Evolutionary conservation across 2,797 vertebrate genomes (phyloP).

Genomic region (Sebastes minor): DNA sequence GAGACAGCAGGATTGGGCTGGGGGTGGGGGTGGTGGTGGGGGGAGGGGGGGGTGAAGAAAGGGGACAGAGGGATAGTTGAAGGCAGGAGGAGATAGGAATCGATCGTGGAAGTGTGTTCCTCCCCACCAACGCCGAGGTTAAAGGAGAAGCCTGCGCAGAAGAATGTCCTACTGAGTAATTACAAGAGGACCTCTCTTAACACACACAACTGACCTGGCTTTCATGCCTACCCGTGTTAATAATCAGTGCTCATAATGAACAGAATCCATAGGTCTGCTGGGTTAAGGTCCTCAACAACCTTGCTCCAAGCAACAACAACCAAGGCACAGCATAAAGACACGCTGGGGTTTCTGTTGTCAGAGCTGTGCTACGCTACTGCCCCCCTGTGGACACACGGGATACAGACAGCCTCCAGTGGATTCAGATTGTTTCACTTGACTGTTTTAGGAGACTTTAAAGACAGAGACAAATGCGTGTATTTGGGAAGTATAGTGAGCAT

Average conservation of each 20-base stretch:
- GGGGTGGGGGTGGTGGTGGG: too few relatives aligned
- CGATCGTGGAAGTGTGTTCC: slow-evolving; percentile 50
- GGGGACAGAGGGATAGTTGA: slow-evolving; percentile 26
- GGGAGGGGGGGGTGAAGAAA: not conserved
- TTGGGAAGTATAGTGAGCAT: not conserved
- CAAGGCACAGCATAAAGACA: slow-evolving; percentile 10
- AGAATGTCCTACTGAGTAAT: slow-evolving; percentile 73
- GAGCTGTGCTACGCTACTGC: slow-evolving; percentile 73
- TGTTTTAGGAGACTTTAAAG: not conserved
- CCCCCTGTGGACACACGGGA: slow-evolving; percentile 59
- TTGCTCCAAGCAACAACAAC: slow-evolving; percentile 59
- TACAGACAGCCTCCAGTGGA: not conserved
- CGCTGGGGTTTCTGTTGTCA: not conserved
- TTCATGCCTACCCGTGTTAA: slow-evolving; percentile 64
- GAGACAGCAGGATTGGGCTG: not conserved
- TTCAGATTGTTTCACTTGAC: not conserved
- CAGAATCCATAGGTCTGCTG: slow-evolving; percentile 69
- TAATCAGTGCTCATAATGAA: slow-evolving; percentile 71
- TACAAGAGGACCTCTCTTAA: slow-evolving; percentile 65
- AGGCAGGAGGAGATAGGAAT: slow-evolving; percentile 58
- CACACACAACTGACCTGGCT: slow-evolving; percentile 64
- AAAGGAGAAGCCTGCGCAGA: slow-evolving; percentile 55
- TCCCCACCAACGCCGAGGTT: slow-evolving; percentile 50
- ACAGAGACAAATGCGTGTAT: not conserved
- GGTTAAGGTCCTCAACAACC: slow-evolving; percentile 75